Base-by-base conservation (phyloP, 2,113 vertebrate species). In the Emydura subglobosa region DNA sequence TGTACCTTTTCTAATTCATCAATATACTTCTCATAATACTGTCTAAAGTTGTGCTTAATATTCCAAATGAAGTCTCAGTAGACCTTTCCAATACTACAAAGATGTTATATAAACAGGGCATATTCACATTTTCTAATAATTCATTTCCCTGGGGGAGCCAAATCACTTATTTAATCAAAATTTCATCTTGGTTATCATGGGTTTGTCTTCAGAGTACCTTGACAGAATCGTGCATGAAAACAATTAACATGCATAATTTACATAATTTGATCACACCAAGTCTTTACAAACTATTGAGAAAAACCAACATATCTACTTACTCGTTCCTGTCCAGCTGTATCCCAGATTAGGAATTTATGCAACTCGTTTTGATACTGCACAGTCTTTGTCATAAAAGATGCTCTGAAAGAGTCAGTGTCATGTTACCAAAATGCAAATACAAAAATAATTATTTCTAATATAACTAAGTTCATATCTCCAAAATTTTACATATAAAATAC, bases 371-470 rank as follows among this genome's bases (percentile, higher is more conserved):
- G 99, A 98, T 99, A 99, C 97, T 99, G 99, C 94, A 99, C 99
- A 53, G 99, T 99, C 98, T 99, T 99, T 94, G 99, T 99, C 99
- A 99, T 99, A 98, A 99, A 99, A 59, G 99, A 99, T 49, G 99
- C 99, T 97, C 99, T 99, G 98, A 91, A 97, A 98, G 97, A 97
- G 7, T 57, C 6, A 94, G 31, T 14, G 89, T 14, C 91, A 47
- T 12, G 1, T 89, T 94, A 87, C 85, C 51, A 86, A 51, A 89
- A 61, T 13, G 54, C 44, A 88, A 53, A 57, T 55, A 72, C 29
- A 65, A 44, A 87, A 68, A 82, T 47, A 78, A 83, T 51, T n/a
- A n/a, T 51, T 34, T 55, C 19, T 22, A 21, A 44, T 81, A 90
- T 91, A 96, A 91, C 87, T 92, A 88, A 86, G 85, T 88, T 81